phyloP scores from a whole-genome alignment of 2,797 vertebrate genomes.

The Falco concolor region DNA sequence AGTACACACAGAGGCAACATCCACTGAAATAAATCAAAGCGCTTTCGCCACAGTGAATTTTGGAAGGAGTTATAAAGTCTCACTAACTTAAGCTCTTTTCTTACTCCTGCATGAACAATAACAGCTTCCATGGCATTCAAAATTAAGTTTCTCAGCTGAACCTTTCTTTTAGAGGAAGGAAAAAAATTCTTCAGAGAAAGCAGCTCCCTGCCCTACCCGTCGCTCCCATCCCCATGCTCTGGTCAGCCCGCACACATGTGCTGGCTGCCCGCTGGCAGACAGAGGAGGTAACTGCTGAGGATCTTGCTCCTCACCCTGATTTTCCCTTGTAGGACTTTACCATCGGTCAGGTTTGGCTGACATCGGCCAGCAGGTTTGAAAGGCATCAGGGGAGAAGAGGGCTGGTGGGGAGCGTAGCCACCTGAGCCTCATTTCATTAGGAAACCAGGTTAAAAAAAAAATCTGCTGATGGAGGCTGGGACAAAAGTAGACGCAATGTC shows the following conservation, averaged over 20 bases:
- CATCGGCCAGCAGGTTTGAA: neutral
- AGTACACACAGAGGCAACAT: neutral
- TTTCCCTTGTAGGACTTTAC: neutral
- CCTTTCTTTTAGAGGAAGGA: neutral
- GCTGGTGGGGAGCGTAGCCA: neutral
- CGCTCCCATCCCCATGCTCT: fast-evolving
- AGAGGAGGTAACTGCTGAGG: neutral
- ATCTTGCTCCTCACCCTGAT: neutral
- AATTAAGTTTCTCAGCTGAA: neutral
- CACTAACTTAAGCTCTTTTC: neutral
- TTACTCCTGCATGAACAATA: neutral
- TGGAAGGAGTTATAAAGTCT: neutral
- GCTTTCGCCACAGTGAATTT: neutral
- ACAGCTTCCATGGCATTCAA: neutral
- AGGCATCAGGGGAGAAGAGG: neutral
- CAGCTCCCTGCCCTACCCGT: neutral
- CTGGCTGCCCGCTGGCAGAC: neutral
- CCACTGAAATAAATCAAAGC: neutral
- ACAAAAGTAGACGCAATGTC: slow-evolving; percentile 20
- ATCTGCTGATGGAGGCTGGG: slow-evolving; percentile 31
- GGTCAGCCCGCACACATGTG: fast-evolving
- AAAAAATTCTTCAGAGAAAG: neutral
- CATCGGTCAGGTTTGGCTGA: neutral
- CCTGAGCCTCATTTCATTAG: neutral
- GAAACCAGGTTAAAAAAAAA: slow-evolving; percentile 42